Conservation (phyloP, 2,797 vertebrate species). For the Lutjanus argentimaculatus region DNA sequence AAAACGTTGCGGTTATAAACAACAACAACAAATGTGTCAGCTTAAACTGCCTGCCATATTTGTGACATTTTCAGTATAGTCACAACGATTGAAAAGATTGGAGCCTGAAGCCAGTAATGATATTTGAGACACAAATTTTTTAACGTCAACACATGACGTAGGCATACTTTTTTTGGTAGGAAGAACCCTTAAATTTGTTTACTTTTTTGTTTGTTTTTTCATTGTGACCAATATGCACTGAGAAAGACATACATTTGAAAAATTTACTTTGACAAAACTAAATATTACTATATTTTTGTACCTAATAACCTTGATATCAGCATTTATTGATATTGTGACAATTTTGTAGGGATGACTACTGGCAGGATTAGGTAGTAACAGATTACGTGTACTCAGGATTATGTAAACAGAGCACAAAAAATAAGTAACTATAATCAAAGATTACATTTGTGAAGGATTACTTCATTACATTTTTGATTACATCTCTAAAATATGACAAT, state of each 20-base stretch:
- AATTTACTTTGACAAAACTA: neutral
- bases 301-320: too few species aligned
- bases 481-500: too few species aligned
- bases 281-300: too few species aligned
- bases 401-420: too few species aligned
- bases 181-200: neutral
- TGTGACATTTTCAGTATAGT: neutral
- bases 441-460: too few species aligned
- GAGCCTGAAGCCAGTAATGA: neutral
- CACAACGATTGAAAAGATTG: neutral
- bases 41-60: conserved; percentile 6
- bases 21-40: neutral
- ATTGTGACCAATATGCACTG: neutral
- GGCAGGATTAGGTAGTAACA: too few species aligned
- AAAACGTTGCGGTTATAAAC: conserved; percentile 21
- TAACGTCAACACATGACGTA: neutral
- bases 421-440: too few species aligned
- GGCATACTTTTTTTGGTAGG: neutral
- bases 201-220: neutral
- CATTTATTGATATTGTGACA: too few species aligned
- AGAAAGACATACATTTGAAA: neutral
- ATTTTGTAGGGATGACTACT: too few species aligned
- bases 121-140: neutral
- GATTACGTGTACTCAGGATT: too few species aligned
- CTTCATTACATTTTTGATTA: too few species aligned